Base-by-base conservation (phyloP, 2,888 invertebrate genomes). In the Hypomecis atomaria region DNA sequence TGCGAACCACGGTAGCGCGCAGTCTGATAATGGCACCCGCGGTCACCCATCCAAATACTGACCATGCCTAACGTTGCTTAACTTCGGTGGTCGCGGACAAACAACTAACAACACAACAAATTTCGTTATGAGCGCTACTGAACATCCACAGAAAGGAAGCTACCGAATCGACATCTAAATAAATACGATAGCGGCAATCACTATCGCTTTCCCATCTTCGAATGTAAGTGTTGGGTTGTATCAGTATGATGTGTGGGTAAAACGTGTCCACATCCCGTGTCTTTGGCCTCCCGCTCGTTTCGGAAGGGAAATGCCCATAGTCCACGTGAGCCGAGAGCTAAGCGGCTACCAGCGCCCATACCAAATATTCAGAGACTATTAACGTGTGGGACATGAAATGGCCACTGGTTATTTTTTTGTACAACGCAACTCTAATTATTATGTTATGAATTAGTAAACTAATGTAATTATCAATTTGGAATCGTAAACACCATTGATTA, bases 271-370 rank as follows among this genome's bases (percentile, higher is more conserved):
- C 77, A 75, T 82, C 83, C 83, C 77, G 83, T 78, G 78, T 78
- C 82, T 78, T 75, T 79, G 78, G 72, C 81, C 82, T 72, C 60
- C 36, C 5, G 13, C 43, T 47, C 62, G 68, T 73, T 77, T 80
- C 72, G 79, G 78, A 78, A 74, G 75, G 81, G 80, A 82, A 82
- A 81, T 79, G 75, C 71, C 74, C 74, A 71, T 76, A 77, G 62
- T 71, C 71, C 52, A 70, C 82, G 83, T 83, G 83, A 79, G 72
- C 66, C 49, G 79, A 64, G 58, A 73, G 74, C 72, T 77, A 82
- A 72, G 61, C 71, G 70, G 58, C 50, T 50, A 38, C 13, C 8
- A 50, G 13, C 69, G 59, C 52, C 52, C 55, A 54, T 44, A 48
- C 37, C 52, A 60, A 59, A 38, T 23, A 33, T n/a, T 11, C 54